phyloP scores from a whole-genome alignment of 2,113 vertebrate species.

The Pogonocichla stellata region DNA sequence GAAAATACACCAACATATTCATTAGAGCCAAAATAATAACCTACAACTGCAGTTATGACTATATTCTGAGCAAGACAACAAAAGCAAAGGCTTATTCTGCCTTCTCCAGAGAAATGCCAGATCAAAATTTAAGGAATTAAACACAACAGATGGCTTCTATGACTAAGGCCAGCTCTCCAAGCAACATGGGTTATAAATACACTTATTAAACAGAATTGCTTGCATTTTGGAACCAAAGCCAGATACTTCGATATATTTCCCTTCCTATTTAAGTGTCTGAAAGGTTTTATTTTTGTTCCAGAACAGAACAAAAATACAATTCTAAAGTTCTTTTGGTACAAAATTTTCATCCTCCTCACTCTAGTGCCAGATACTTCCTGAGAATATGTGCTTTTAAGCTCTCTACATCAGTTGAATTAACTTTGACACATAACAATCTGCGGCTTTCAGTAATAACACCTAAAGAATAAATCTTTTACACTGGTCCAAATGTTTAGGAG shows the following conservation, averaged over 20 bases:
- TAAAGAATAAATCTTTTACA: conserved; percentile 2
- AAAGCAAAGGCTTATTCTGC: background rate
- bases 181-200: conserved; percentile 26
- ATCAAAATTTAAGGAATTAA: conserved; percentile 4
- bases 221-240: background rate
- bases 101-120: background rate
- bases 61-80: background rate
- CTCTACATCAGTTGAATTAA: background rate
- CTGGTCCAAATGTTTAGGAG: background rate
- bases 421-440: conserved; percentile 43
- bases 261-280: background rate
- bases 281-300: conserved; percentile 30
- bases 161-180: conserved; percentile 18
- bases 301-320: conserved; percentile 13
- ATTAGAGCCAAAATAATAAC: background rate
- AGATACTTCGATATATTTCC: background rate
- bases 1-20: background rate
- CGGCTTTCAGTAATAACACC: conserved; percentile 13
- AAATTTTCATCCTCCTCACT: background rate
- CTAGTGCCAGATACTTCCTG: background rate
- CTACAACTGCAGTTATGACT: background rate
- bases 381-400: conserved; percentile 8
- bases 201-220: conserved; percentile 35
- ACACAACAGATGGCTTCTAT: conserved; percentile 20
- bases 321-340: background rate